Evolutionary conservation across 2,113 vertebrate species (phyloP), one percentile per base, ranked within the genome.

Genomic region (Phycodurus eques): DNA sequence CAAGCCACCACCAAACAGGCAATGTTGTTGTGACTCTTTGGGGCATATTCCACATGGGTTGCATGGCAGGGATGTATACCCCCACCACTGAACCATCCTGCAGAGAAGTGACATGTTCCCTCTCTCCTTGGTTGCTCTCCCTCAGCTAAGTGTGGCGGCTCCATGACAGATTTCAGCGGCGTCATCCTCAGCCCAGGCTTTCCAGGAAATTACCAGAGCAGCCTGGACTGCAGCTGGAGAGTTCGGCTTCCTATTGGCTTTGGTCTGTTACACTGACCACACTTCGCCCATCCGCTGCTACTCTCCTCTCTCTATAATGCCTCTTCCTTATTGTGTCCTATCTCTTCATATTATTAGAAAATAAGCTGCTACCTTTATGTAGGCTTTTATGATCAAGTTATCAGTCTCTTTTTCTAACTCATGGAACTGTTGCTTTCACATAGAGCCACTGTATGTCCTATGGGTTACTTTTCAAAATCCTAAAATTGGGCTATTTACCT

Each of bases 161-260:
- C 92, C 10, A 93, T 96, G 94, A 92, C 93, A 46, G 96, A 97
- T 69, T 95, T 98, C 93, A 97, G 93, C 0, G 95, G 97, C 12
- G 96, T 98, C 67, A 95, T 99, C 70, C 95, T 99, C 73, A 99
- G 96, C 84, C 97, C 96, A 5, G 96, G 96, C 0, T 99, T 96
- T 87, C 96, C 97, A 81, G 97, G 97, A 81, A 98, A 99, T 90
- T 99, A 99, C 81, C 97, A 96, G 65, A 98, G 96, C 89, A 98
- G 95, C 81, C 92, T 97, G 88, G 96, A 99, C 87, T 99, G 97
- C 71, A 98, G 93, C 22, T 99, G 97, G 97, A 96, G 94, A 60
- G 94, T 99, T 82, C 94, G 94, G 43, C 91, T 99, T 49, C 96
- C 96, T 19, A 81, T 98, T 80, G 97, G 96, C 20, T 98, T 98